Conservation (phyloP, 2,888 invertebrate genomes). For the Pseudococcus longispinus region DNA sequence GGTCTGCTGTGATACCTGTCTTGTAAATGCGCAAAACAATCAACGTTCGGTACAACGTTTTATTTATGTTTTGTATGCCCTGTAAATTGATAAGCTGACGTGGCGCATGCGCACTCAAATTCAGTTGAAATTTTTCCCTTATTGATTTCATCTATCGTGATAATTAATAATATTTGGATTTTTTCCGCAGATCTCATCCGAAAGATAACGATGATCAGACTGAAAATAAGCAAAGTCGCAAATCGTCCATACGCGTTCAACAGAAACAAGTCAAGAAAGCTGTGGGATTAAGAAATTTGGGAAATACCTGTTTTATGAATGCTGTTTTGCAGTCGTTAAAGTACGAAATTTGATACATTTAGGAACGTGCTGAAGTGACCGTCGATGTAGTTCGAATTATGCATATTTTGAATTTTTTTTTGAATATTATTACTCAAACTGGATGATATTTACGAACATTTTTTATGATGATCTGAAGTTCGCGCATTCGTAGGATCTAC, state of each 20-base stretch:
- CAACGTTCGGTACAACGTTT: neutral
- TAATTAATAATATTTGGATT: neutral
- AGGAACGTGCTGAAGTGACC: neutral
- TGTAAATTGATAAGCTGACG: conserved; percentile 39
- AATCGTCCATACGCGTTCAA: conserved; percentile 65
- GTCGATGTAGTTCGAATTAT: neutral
- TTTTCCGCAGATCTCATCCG: conserved; percentile 60
- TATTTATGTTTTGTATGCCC: neutral
- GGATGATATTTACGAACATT: too few relatives aligned
- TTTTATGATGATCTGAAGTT: too few relatives aligned
- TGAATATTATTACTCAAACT: too few relatives aligned
- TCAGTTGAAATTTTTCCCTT: neutral
- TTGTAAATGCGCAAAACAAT: conserved; percentile 24
- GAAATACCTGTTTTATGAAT: conserved; percentile 88
- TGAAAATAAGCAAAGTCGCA: conserved; percentile 59
- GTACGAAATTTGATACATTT: conserved; percentile 61
- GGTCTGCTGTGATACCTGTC: neutral
- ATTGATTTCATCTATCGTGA: neutral
- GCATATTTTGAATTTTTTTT: neutral
- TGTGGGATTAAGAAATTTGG: conserved; percentile 79
- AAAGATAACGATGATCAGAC: conserved; percentile 59
- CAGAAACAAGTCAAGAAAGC: conserved; percentile 70
- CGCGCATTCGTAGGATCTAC: too few relatives aligned
- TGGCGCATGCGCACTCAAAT: conserved; percentile 1
- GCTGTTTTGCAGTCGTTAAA: conserved; percentile 80